phyloP scores from a whole-genome alignment of 1,140 invertebrate species.

The Eueides isabella region DNA sequence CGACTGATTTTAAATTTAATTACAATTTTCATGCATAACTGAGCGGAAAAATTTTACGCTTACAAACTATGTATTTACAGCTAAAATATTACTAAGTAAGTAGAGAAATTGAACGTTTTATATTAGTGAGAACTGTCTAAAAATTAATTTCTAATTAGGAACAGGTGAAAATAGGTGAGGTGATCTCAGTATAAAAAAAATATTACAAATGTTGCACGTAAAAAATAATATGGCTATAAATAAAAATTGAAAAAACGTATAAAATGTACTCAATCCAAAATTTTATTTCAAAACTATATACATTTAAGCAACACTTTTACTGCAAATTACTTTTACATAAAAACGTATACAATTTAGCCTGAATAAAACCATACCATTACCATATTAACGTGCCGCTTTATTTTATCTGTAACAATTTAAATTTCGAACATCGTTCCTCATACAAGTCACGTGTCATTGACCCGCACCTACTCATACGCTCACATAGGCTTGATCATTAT shows the following conservation, averaged over 20 bases:
- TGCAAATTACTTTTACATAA: too few species aligned
- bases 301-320: too few species aligned
- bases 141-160: too few species aligned
- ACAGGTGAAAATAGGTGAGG: too few species aligned
- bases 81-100: slow-evolving; percentile 7
- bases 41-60: slow-evolving; percentile 10
- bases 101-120: too few species aligned
- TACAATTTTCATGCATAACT: slow-evolving; percentile 6
- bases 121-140: too few species aligned
- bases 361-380: neutral
- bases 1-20: neutral
- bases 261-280: too few species aligned
- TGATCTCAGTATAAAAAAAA: too few species aligned
- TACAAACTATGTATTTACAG: slow-evolving; percentile 3
- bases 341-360: neutral
- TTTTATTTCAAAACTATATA: too few species aligned
- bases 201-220: neutral
- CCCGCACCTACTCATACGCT: slow-evolving; percentile 26
- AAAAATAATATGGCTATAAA: too few species aligned
- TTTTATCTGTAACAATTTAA: slow-evolving; percentile 26
- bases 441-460: slow-evolving; percentile 29
- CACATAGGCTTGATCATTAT: slow-evolving; percentile 34
- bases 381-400: neutral
- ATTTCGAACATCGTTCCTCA: slow-evolving; percentile 28
- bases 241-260: too few species aligned